A percentile compares a stretch with the other conserved stretches of the same genome.
Evolutionary conservation across 2,888 invertebrate genomes (phyloP).

Genomic region (Halictus ligatus): DNA sequence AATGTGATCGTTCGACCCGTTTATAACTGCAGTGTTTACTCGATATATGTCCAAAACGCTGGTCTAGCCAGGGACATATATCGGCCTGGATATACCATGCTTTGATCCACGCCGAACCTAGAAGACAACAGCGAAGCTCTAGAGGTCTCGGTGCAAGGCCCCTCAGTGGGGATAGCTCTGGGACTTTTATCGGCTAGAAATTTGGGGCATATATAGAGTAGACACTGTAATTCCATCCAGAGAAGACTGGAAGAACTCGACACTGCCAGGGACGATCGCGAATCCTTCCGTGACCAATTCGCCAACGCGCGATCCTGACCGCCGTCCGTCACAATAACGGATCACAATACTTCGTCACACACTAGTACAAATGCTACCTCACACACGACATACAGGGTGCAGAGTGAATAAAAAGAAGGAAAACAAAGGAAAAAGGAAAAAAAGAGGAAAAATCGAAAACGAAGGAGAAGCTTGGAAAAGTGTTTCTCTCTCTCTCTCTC

Average conservation of each 20-base stretch:
- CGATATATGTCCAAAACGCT: too few species aligned
- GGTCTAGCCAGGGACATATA: too few species aligned
- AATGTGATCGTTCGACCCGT: not conserved
- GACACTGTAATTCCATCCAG: not conserved
- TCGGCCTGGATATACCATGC: too few species aligned
- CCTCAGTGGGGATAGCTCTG: too few species aligned
- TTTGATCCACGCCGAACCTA: too few species aligned
- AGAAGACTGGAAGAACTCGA: conserved; percentile 50
- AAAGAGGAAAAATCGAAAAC: not conserved
- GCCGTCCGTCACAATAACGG: conserved; percentile 66
- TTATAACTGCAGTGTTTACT: not conserved
- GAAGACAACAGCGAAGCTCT: too few species aligned
- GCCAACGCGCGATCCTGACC: conserved; percentile 42
- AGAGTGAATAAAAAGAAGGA: conserved; percentile 71
- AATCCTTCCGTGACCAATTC: conserved; percentile 29
- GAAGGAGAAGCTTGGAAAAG: conserved; percentile 68
- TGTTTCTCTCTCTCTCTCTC: not conserved
- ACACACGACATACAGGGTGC: conserved; percentile 83
- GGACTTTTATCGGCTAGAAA: too few species aligned
- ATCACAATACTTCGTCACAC: conserved; percentile 78
- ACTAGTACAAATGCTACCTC: conserved; percentile 84
- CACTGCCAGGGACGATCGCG: conserved; percentile 47
- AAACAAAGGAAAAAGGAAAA: conserved; percentile 39
- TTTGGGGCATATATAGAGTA: too few species aligned
- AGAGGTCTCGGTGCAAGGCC: too few species aligned